Base-by-base conservation (phyloP, 2,888 invertebrate genomes). In the Platycheirus albimanus region DNA sequence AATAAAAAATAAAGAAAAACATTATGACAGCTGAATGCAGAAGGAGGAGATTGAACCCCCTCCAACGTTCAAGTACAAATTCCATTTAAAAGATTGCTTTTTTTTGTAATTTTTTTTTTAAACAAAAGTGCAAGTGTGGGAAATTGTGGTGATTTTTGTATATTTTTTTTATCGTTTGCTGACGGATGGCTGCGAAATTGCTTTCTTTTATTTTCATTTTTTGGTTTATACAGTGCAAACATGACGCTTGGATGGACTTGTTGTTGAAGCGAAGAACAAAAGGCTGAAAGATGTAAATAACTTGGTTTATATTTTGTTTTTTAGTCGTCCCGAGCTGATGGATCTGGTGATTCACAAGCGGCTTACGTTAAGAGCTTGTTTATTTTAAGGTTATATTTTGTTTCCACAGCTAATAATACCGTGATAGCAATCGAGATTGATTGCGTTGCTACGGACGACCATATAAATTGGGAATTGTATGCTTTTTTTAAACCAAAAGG, bases 11-110 rank as follows among this genome's bases (percentile, higher is more conserved):
- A 63, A 47, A 45, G 10, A 41, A 41, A 63, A 72, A 72, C 52
- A 54, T 72, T 79, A 79, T 79, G 74, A 72, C 74, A 79, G 61
- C 72, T 52, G 41, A 47, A 52, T 52, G 33, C 33, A 63, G 47
- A 1, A 30, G 33, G 33, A 4, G 10, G 13, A 20, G 33, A 19
- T 6, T 66, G 15, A 11, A 28, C 54, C n/a, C 2, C 24, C 17
- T 36, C 20, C 47, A 3, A 41, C 7, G 38, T n/a, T 38, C 36
- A 8, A 4, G 36, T 20, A 36, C 33, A 69, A 41, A 17, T 49
- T 63, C 24, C 61, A 61, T 58, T 78, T 72, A 63, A 8, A 54
- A 79, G 47, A 72, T 54, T 61, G 52, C 38, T 63, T 45, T 67
- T 30, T 38, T 61, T 58, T 30, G n/a, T 17, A 0, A 15, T 11